Base-by-base conservation (phyloP, 1,140 invertebrate genomes). In the Anastrepha obliqua region DNA sequence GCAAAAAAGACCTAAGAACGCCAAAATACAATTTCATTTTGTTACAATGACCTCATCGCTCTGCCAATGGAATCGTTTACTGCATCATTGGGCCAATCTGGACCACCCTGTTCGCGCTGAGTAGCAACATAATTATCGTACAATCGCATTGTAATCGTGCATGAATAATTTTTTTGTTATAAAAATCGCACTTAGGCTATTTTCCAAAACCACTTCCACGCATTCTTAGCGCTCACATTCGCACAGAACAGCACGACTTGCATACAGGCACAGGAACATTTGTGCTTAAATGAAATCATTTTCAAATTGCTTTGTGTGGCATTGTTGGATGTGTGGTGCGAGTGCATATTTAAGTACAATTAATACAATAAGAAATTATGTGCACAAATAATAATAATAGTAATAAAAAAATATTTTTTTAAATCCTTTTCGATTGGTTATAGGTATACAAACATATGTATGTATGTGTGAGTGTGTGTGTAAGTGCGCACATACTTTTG, bases 301-400 rank as follows among this genome's bases (percentile, higher is more conserved):
- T 67, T 67, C 11, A 67, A 55, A 29, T 78, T 2, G 15, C 47
- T 81, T 81, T 81, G 74, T 81, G 47, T 58, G 9, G 74, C 74
- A 81, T 81, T 81, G 20, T 81, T 44, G 51, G 55, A 81, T 81
- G 74, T 81, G 74, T 81, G 74, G 74, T 55, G 55, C n/a, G 74
- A 58, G 74, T 81, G 47, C 47, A 81, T 51, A 81, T 81, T 81
- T 81, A 55, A 81, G 74, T 81, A 81, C 74, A 81, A 81, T 81
- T 81, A 55, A 55, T 81, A 81, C 20, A 81, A 81, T 81, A 55
- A 51, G 47, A 81, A 81, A 81, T 81, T 58, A 55, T 81, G n/a
- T 86, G 81, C n/a, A 44, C 17, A 9, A 81, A 6, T 51, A 47
- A 6, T 55, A 81, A 29, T 29, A 29, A 29, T 29, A 29, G 29